phyloP scores from a whole-genome alignment of 2,888 invertebrate species.

The Athalia rosae region DNA sequence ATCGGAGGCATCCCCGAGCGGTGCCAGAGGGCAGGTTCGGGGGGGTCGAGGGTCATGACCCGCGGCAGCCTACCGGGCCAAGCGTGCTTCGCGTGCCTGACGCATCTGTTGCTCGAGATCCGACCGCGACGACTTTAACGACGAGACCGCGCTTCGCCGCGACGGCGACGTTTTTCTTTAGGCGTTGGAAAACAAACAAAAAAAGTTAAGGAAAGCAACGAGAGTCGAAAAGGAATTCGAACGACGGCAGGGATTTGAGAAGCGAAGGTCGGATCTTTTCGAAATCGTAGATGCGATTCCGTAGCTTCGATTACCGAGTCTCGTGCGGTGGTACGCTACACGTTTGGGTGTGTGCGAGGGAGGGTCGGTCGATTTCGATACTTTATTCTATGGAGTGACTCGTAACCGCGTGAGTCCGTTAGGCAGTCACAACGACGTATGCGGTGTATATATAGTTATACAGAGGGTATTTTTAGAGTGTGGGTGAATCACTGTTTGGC shows the following conservation, averaged over 20 bases:
- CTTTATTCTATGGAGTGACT: constrained; percentile 28
- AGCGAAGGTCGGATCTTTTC: too few species aligned
- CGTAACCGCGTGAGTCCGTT: constrained; percentile 11
- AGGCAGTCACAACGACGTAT: constrained; percentile 24
- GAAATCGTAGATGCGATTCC: too few species aligned
- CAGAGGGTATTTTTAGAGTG: constrained; percentile 69
- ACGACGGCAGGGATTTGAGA: neutral
- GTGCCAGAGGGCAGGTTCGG: constrained; percentile 41
- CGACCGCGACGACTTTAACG: constrained; percentile 55
- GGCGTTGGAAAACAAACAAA: too few species aligned
- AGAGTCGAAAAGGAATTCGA: neutral
- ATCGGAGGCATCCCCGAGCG: constrained; percentile 34
- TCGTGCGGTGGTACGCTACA: too few species aligned
- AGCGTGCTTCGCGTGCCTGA: constrained; percentile 68
- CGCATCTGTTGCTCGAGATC: constrained; percentile 70
- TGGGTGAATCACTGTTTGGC: constrained; percentile 71
- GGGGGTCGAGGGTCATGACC: constrained; percentile 68
- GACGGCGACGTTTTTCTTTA: constrained; percentile 43
- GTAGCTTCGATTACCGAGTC: neutral
- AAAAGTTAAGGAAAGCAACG: neutral
- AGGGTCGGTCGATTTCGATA: too few species aligned
- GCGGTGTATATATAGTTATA: constrained; percentile 48
- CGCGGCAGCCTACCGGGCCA: constrained; percentile 61
- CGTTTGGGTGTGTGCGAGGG: too few species aligned
- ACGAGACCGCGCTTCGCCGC: constrained; percentile 57